A percentile compares a stretch with the other conserved stretches of the same genome.
Evolutionary conservation across 2,113 vertebrate species (phyloP).

Genomic region (Tursiops truncatus): DNA sequence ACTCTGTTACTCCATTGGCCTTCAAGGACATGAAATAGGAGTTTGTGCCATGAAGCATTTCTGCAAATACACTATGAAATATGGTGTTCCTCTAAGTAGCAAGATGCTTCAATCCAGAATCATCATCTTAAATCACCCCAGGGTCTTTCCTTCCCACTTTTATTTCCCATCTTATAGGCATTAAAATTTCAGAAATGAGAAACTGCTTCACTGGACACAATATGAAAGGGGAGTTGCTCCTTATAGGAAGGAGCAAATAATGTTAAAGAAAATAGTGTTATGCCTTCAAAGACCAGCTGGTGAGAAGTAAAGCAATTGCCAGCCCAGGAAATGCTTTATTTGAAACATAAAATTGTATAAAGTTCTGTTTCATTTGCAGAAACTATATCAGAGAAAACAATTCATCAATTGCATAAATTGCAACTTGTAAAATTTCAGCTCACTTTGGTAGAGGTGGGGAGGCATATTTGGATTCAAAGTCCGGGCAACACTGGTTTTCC

Average conservation of each 20-base stretch:
- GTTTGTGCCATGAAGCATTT: constrained; percentile 60
- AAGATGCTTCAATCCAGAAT: constrained; percentile 54
- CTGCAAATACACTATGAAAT: constrained; percentile 69
- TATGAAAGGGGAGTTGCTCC: neutral
- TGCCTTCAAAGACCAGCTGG: neutral
- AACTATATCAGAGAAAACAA: neutral
- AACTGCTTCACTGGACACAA: constrained; percentile 43
- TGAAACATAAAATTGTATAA: constrained; percentile 18
- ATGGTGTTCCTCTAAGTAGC: constrained; percentile 37
- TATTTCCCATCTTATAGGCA: neutral
- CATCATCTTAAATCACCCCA: constrained; percentile 62
- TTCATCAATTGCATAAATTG: neutral
- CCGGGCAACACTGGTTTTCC: neutral
- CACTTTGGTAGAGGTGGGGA: neutral
- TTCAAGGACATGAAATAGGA: constrained; percentile 66
- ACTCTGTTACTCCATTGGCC: constrained; percentile 14
- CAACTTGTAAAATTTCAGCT: constrained; percentile 14
- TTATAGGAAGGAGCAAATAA: neutral
- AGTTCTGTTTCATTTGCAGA: neutral
- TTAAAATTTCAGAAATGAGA: constrained; percentile 65
- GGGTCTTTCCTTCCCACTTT: constrained; percentile 4
- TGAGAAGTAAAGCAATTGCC: constrained; percentile 28
- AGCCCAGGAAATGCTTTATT: neutral
- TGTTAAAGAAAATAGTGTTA: constrained; percentile 43
- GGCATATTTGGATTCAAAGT: neutral